A percentile compares a stretch with the other conserved stretches of the same genome.
These are phyloP conservation scores for Ericerus pela DNA, from an alignment of 1,140 invertebrate genomes.

Conservation along the genomic window DNA sequence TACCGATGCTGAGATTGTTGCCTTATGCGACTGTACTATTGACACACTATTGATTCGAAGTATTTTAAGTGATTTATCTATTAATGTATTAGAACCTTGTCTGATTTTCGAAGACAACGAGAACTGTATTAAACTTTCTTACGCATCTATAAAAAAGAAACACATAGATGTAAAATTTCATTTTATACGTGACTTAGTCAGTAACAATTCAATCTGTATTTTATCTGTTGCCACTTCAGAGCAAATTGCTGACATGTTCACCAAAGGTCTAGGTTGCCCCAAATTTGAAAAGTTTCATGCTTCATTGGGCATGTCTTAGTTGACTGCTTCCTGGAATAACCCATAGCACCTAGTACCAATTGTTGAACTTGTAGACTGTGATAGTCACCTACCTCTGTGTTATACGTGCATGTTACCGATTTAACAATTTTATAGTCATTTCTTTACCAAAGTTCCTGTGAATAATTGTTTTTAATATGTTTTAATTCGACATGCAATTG, in stretches of 20 bases:
- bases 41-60: constrained; percentile 16
- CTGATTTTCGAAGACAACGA: constrained; percentile 18
- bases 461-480: too few relatives aligned
- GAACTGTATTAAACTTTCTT: constrained; percentile 14
- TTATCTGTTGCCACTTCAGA: constrained; percentile 17
- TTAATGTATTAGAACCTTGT: background rate
- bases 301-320: too few relatives aligned
- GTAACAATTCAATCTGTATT: constrained; percentile 15
- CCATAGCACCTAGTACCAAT: too few relatives aligned
- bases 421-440: too few relatives aligned
- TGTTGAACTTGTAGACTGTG: too few relatives aligned
- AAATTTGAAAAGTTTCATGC: constrained; percentile 8
- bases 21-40: constrained; percentile 22
- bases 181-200: constrained; percentile 21
- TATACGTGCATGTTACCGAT: too few relatives aligned
- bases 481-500: too few relatives aligned
- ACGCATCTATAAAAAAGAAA: too few relatives aligned
- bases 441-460: too few relatives aligned
- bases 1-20: constrained; percentile 25
- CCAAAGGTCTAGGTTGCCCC: constrained; percentile 19
- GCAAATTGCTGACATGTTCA: constrained; percentile 23
- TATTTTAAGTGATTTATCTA: constrained; percentile 7
- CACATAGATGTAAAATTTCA: constrained; percentile 21
- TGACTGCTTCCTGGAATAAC: too few relatives aligned
- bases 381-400: too few relatives aligned